phyloP scores from a whole-genome alignment of 2,113 vertebrate species.

The Otolemur garnettii region DNA sequence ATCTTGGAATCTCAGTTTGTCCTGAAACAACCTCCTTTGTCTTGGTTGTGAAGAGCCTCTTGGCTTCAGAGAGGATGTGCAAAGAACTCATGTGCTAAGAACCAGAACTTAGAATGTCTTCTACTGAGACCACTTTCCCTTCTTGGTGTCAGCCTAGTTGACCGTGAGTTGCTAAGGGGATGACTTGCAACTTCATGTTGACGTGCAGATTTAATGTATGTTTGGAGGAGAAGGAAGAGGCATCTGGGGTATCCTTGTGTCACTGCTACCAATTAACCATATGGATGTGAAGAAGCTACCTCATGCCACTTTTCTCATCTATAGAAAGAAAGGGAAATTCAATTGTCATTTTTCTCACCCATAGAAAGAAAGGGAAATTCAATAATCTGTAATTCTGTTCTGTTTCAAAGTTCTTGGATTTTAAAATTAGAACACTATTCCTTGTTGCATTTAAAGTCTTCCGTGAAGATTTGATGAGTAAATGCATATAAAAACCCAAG shows the following conservation, averaged over 20 bases:
- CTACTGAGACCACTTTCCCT: neutral
- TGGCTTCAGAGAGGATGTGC: neutral
- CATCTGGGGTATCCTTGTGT: neutral
- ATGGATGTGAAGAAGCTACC: neutral
- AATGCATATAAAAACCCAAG: neutral
- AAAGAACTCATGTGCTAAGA: neutral
- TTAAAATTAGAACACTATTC: neutral
- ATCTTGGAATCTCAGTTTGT: neutral
- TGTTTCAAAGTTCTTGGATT: neutral
- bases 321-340: neutral
- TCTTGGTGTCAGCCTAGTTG: neutral
- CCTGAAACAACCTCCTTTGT: neutral
- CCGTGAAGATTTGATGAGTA: neutral
- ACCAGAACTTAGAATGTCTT: neutral
- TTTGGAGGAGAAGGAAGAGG: conserved; percentile 23
- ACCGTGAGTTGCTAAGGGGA: neutral
- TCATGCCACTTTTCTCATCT: neutral
- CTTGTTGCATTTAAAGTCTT: neutral
- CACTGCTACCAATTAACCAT: neutral
- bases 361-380: neutral
- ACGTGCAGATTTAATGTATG: neutral
- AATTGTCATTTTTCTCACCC: neutral
- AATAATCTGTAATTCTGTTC: neutral
- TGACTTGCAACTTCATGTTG: neutral
- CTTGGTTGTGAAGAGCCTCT: neutral